These are phyloP conservation scores for Pogonomyrmex californicus DNA, from an alignment of 1,140 invertebrate species.

Conservation along the genomic window DNA sequence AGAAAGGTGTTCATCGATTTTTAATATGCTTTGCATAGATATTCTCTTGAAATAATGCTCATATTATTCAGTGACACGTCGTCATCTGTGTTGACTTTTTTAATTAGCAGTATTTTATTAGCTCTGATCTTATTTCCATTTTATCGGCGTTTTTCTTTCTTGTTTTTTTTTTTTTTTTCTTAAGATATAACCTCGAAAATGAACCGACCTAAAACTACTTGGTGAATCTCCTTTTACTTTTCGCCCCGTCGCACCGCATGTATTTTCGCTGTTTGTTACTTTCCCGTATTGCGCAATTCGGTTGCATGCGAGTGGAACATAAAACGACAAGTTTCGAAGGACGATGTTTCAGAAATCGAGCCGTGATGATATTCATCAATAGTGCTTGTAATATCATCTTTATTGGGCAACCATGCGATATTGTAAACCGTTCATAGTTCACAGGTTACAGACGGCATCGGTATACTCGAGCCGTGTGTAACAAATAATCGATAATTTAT, in stretches of 20 bases:
- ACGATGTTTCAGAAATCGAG: not conserved
- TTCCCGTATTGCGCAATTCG: constrained; percentile 11
- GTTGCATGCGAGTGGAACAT: not conserved
- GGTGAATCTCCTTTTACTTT: not conserved
- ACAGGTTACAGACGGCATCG: not conserved
- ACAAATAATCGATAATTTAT: constrained; percentile 56
- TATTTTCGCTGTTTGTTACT: constrained; percentile 9
- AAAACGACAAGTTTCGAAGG: constrained; percentile 24
- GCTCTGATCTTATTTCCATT: not conserved
- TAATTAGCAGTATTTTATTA: not conserved
- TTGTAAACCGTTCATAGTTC: constrained; percentile 26
- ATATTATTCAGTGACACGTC: not conserved
- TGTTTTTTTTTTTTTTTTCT: not conserved
- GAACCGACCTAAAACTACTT: not conserved
- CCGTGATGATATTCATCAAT: not conserved
- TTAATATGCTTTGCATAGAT: not conserved
- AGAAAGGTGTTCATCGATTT: constrained; percentile 13
- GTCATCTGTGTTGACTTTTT: not conserved
- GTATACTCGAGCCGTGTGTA: constrained; percentile 56
- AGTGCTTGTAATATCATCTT: constrained; percentile 2
- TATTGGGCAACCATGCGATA: constrained; percentile 29
- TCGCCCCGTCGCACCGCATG: not conserved
- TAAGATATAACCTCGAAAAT: not conserved
- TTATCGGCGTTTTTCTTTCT: not conserved
- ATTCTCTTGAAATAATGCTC: not conserved